These are phyloP conservation scores for Thaumetopoea pityocampa DNA, from an alignment of 1,140 invertebrate species.

Conservation along the genomic window DNA sequence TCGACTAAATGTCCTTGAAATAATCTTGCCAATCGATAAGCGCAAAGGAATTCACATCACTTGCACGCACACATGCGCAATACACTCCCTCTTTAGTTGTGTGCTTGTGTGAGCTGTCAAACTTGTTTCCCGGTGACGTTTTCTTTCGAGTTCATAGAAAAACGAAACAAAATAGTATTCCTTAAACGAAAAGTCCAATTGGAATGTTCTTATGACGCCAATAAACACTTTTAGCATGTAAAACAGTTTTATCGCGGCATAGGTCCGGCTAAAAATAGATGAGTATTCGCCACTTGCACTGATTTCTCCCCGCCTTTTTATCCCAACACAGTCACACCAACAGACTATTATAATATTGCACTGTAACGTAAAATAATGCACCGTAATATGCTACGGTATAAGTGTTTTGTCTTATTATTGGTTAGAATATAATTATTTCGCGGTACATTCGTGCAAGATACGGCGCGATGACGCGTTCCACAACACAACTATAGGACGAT, in stretches of 20 bases:
- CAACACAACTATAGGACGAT: constrained; percentile 59
- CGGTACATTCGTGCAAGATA: constrained; percentile 42
- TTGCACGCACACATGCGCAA: constrained; percentile 54
- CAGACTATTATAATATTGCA: constrained; percentile 29
- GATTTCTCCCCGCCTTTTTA: constrained; percentile 68
- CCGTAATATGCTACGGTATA: constrained; percentile 37
- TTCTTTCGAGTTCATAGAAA: constrained; percentile 19
- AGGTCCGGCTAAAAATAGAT: constrained; percentile 64
- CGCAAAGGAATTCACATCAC: constrained; percentile 66
- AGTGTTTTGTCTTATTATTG: constrained; percentile 31
- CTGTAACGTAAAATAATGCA: constrained; percentile 33
- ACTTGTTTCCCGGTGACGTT: constrained; percentile 55
- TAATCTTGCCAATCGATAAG: constrained; percentile 71
- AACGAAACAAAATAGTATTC: constrained; percentile 16
- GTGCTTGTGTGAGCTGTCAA: constrained; percentile 63
- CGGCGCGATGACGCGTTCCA: constrained; percentile 48
- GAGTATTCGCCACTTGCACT: constrained; percentile 55
- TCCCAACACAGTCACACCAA: constrained; percentile 47
- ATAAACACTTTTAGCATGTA: constrained; percentile 19
- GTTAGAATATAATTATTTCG: constrained; percentile 41
- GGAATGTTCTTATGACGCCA: constrained; percentile 25
- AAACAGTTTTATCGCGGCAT: constrained; percentile 45
- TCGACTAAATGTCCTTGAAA: constrained; percentile 54
- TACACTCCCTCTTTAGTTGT: constrained; percentile 28
- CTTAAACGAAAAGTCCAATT: constrained; percentile 24